phyloP scores from a whole-genome alignment of 2,113 vertebrate species.

The Malaclemys terrapin region DNA sequence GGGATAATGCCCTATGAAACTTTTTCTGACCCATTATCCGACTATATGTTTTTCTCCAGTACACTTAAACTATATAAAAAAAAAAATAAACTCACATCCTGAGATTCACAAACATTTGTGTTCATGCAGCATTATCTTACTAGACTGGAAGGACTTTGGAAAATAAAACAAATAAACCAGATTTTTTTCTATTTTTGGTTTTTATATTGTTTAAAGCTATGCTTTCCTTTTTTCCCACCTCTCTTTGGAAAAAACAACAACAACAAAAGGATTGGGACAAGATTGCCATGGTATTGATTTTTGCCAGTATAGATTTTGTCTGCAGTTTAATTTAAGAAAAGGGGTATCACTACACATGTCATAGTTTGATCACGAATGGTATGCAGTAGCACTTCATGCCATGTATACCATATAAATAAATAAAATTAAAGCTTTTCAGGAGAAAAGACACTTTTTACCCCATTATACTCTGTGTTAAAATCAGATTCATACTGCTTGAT shows the following conservation, averaged over 20 bases:
- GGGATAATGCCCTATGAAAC: background rate
- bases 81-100: background rate
- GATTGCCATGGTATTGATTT: background rate
- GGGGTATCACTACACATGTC: background rate
- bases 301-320: background rate
- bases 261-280: background rate
- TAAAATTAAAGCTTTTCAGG: background rate
- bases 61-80: fast-evolving
- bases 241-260: background rate
- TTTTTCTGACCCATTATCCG: fast-evolving
- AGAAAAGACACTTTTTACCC: background rate
- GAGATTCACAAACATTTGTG: background rate
- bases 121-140: background rate
- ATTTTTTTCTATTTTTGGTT: slow-evolving; percentile 3
- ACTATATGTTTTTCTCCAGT: fast-evolving
- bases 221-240: background rate
- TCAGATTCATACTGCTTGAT: background rate
- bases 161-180: background rate
- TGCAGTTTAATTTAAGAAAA: background rate
- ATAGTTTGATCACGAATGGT: background rate
- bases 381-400: background rate
- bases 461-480: background rate
- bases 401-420: background rate
- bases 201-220: background rate
- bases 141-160: background rate